A percentile compares a stretch with the other conserved stretches of the same genome.
Conservation (phyloP, 2,113 vertebrate species). For the Podarcis cretensis region DNA sequence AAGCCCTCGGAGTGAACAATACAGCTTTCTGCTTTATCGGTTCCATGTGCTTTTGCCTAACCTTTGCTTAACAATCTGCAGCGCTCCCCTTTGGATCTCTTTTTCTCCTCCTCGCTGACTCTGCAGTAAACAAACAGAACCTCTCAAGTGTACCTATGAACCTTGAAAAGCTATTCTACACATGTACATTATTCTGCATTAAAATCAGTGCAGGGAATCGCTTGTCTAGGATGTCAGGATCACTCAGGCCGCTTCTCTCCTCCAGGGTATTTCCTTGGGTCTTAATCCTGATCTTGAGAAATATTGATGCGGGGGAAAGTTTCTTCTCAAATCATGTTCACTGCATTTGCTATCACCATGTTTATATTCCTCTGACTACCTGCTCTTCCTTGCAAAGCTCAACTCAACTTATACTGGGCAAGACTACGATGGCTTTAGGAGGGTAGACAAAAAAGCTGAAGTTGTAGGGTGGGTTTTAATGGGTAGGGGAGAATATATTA, state of each 20-base stretch:
- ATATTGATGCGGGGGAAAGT: constrained; percentile 8
- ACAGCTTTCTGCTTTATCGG: constrained; percentile 74
- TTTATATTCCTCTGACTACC: not conserved
- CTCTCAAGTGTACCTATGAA: constrained; percentile 45
- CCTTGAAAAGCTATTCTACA: constrained; percentile 31
- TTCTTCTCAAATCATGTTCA: not conserved
- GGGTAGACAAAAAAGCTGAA: too few species aligned
- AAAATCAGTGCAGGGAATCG: constrained; percentile 35
- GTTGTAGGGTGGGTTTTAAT: too few species aligned
- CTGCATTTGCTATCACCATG: not conserved
- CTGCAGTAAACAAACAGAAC: constrained; percentile 30
- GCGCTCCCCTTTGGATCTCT: constrained; percentile 42
- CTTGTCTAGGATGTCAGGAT: constrained; percentile 16
- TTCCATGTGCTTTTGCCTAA: constrained; percentile 52
- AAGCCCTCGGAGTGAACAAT: constrained; percentile 65
- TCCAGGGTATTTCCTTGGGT: constrained; percentile 1
- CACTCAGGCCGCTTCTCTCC: not conserved
- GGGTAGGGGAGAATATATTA: too few species aligned
- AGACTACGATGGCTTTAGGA: not conserved
- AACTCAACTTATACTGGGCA: not conserved
- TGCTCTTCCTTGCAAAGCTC: not conserved
- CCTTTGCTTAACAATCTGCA: constrained; percentile 68
- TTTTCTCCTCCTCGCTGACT: constrained; percentile 32
- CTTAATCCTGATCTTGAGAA: constrained; percentile 31
- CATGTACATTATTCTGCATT: constrained; percentile 33